phyloP scores from a whole-genome alignment of 2,797 vertebrate species.

The Mallotus villosus region DNA sequence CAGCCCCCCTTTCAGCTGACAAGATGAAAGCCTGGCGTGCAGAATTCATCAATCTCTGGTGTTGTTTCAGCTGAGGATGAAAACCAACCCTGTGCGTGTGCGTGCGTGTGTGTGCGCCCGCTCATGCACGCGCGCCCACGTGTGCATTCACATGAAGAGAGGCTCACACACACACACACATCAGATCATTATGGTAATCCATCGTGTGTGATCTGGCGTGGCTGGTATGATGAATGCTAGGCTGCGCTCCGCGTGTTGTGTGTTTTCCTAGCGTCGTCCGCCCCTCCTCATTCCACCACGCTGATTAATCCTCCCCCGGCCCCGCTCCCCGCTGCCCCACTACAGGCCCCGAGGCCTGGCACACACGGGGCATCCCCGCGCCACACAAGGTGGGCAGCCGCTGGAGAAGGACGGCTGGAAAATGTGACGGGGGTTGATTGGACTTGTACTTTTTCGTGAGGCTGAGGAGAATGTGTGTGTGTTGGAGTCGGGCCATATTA shows the following conservation, averaged over 20 bases:
- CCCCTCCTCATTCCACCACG: conserved; percentile 2
- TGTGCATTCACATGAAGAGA: conserved; percentile 13
- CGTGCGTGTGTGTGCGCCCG: background rate
- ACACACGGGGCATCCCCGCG: background rate
- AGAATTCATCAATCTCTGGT: conserved; percentile 20
- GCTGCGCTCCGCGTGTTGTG: conserved; percentile 8
- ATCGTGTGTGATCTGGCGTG: conserved; percentile 27
- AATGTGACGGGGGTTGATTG: conserved; percentile 16
- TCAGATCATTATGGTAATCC: conserved; percentile 30
- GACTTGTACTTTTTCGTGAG: background rate
- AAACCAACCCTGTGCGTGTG: background rate
- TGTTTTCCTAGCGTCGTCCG: conserved; percentile 27
- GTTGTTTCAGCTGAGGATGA: conserved; percentile 29
- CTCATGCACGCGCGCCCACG: background rate
- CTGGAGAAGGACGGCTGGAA: background rate
- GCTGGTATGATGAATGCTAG: conserved; percentile 32
- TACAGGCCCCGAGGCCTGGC: conserved; percentile 25
- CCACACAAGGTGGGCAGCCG: background rate
- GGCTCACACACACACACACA: background rate
- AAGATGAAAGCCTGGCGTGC: background rate
- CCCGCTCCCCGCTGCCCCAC: conserved; percentile 21
- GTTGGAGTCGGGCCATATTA: background rate
- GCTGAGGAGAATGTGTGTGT: background rate
- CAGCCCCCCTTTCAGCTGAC: background rate
- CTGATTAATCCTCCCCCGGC: conserved; percentile 40